phyloP scores from a whole-genome alignment of 2,113 vertebrate genomes.

The Miniopterus natalensis region DNA sequence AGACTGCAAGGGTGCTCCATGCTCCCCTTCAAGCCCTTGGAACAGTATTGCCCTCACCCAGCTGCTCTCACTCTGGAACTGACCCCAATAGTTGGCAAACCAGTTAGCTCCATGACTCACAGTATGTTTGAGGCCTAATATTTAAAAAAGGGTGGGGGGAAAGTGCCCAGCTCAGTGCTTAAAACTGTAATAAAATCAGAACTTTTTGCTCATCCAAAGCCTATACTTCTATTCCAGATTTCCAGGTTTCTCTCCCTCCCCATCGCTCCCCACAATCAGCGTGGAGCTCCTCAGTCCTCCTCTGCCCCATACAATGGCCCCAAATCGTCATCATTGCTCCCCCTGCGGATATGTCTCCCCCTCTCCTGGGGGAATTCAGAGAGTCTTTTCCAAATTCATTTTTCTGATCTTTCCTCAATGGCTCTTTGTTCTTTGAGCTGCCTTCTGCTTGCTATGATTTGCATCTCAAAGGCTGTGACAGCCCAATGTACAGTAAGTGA shows the following conservation, averaged over 20 bases:
- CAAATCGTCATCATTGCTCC: neutral
- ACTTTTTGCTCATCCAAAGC: neutral
- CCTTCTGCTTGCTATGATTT: slow-evolving; percentile 73
- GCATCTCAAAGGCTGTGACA: slow-evolving; percentile 82
- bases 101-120: neutral
- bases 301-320: neutral
- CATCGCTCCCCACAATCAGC: neutral
- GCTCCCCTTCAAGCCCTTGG: neutral
- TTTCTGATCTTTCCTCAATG: slow-evolving; percentile 74
- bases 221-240: neutral
- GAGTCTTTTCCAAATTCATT: slow-evolving; percentile 74
- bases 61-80: neutral
- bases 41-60: neutral
- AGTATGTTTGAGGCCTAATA: neutral
- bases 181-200: neutral
- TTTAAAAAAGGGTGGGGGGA: neutral
- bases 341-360: neutral
- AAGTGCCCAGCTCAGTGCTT: neutral
- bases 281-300: neutral
- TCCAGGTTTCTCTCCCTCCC: neutral
- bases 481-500: slow-evolving; percentile 67
- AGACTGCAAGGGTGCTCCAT: neutral
- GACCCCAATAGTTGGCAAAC: neutral
- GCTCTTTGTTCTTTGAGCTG: slow-evolving; percentile 76
- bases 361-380: neutral